Percentiles rank a stretch among this genome's conserved stretches.
phyloP scores from a whole-genome alignment of 2,113 vertebrate genomes.

The Sigmodon hispidus region DNA sequence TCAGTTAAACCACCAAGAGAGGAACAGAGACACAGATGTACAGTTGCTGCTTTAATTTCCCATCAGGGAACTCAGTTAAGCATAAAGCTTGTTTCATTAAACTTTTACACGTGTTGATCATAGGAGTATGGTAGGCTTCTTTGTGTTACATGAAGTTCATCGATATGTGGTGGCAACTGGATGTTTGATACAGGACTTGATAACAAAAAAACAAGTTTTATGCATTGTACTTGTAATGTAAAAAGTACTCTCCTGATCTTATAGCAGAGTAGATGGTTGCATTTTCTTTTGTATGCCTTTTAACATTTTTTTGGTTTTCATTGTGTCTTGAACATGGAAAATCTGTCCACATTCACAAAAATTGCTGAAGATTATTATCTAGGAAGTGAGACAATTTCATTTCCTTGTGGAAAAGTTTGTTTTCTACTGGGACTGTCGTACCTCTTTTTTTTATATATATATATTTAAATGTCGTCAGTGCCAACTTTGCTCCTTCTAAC shows the following conservation, averaged over 20 bases:
- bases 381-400: neutral
- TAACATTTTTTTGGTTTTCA: neutral
- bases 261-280: neutral
- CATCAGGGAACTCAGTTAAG: constrained; percentile 47
- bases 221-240: too few relatives aligned
- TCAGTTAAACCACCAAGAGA: constrained; percentile 89
- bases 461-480: constrained; percentile 6
- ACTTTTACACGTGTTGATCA: constrained; percentile 52
- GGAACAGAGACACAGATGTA: constrained; percentile 87
- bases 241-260: neutral
- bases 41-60: constrained; percentile 65
- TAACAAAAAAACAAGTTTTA: constrained; percentile 42
- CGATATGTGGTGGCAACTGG: neutral
- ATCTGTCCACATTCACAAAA: neutral
- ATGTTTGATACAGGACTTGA: constrained; percentile 5
- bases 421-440: neutral
- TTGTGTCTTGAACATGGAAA: neutral
- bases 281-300: neutral
- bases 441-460: neutral
- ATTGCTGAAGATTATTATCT: neutral
- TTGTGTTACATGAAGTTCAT: neutral
- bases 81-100: constrained; percentile 60
- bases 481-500: neutral
- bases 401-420: neutral
- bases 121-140: constrained; percentile 11